These are phyloP conservation scores for Ptychodera flava DNA, from an alignment of 35 echinoderm and acorn worm genomes.

Conservation along the genomic window DNA sequence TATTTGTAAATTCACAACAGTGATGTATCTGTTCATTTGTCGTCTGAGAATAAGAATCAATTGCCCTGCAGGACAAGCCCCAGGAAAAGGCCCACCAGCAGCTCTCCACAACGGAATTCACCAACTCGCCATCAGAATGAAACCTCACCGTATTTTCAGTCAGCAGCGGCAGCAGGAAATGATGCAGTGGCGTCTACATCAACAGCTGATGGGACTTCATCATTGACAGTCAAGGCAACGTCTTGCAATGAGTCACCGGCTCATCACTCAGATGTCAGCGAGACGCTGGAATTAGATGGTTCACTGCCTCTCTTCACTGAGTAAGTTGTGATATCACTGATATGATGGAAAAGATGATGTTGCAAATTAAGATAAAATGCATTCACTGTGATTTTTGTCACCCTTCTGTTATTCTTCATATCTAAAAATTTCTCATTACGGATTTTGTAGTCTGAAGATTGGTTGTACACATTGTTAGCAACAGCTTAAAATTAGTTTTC, in stretches of 20 bases:
- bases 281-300: neutral
- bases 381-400: too few species aligned
- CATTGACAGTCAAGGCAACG: neutral
- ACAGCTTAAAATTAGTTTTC: too few species aligned
- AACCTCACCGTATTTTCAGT: neutral
- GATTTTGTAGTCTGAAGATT: too few species aligned
- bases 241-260: neutral
- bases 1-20: too few species aligned
- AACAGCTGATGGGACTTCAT: neutral
- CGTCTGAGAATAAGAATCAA: too few species aligned
- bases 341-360: too few species aligned
- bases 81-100: neutral
- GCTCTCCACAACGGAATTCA: neutral
- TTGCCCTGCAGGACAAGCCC: neutral
- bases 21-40: too few species aligned
- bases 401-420: too few species aligned
- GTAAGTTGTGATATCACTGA: too few species aligned
- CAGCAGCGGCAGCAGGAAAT: neutral
- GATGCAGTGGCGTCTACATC: neutral
- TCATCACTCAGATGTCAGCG: neutral
- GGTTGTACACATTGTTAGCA: too few species aligned
- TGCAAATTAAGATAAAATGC: too few species aligned
- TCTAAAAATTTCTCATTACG: too few species aligned
- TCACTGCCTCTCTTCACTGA: neutral
- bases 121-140: neutral